Percentiles rank a stretch among this genome's conserved stretches.
Evolutionary conservation across 2,888 invertebrate species (phyloP).

Genomic region (Crepidodera aurea): DNA sequence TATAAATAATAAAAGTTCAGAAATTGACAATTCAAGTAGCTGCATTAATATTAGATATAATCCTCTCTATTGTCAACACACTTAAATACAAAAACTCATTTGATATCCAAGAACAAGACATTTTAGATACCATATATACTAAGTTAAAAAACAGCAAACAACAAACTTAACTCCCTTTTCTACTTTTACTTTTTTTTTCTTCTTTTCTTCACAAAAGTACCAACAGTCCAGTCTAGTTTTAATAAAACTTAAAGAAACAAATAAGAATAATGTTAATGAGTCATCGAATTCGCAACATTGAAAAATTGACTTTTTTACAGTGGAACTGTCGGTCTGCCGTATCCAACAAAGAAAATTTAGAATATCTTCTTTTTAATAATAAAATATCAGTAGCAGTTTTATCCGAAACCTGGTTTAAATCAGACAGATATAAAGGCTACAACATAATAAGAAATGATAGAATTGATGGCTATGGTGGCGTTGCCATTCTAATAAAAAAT

Average conservation of each 20-base stretch:
- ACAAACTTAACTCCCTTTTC: not conserved
- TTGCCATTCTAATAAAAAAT: not conserved
- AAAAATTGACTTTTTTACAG: not conserved
- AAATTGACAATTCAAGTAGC: not conserved
- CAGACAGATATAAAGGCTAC: not conserved
- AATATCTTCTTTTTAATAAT: not conserved
- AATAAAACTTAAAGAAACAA: too few species aligned
- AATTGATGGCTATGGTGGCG: not conserved
- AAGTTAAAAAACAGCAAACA: not conserved
- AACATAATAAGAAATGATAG: not conserved
- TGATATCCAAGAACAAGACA: not conserved
- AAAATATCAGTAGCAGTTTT: not conserved
- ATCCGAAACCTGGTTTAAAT: not conserved
- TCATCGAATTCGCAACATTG: not conserved
- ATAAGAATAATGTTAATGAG: too few species aligned
- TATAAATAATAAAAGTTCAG: not conserved
- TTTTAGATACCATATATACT: not conserved
- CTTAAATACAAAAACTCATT: not conserved
- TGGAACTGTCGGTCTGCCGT: conserved; percentile 11
- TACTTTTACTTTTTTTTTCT: not conserved
- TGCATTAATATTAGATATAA: not conserved
- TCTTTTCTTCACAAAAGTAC: too few species aligned
- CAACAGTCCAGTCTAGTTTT: too few species aligned
- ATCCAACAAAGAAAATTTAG: not conserved
- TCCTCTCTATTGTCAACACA: not conserved